A percentile compares a stretch with the other conserved stretches of the same genome.
These are phyloP conservation scores for Tenrec ecaudatus DNA, from an alignment of 2,113 vertebrate species.

Conservation along the genomic window DNA sequence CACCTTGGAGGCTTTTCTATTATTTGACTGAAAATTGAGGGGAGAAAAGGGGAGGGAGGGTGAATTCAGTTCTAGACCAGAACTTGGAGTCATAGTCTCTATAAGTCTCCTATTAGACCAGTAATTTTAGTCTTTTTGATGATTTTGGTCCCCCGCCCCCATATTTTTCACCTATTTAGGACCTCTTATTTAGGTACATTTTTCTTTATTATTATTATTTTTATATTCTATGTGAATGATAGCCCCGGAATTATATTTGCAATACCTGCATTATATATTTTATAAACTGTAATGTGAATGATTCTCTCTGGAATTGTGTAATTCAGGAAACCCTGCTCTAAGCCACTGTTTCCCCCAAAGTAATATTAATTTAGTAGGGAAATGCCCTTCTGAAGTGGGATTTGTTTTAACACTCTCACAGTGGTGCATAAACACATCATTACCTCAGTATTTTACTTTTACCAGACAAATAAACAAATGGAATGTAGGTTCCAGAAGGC, in stretches of 20 bases:
- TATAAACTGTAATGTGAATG: not conserved
- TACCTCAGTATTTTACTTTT: not conserved
- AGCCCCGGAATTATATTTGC: not conserved
- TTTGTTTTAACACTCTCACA: constrained; percentile 1
- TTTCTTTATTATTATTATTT: no score
- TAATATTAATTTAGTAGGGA: not conserved
- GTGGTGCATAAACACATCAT: not conserved
- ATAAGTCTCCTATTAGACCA: no score
- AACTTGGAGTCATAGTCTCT: no score
- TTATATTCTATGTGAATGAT: not conserved
- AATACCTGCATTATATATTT: not conserved
- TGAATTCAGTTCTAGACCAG: no score
- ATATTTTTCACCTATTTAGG: no score
- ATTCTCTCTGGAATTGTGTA: not conserved
- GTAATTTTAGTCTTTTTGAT: no score
- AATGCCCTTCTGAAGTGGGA: not conserved
- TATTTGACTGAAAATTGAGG: no score
- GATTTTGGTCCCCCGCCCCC: no score
- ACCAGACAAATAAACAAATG: not conserved
- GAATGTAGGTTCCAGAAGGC: not conserved
- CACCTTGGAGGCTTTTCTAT: no score
- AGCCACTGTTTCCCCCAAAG: not conserved
- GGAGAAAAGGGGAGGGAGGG: no score
- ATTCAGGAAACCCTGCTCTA: not conserved
- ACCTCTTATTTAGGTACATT: no score